Evolutionary conservation across 2,888 invertebrate genomes (phyloP).

Genomic region (Conomelus anceps): DNA sequence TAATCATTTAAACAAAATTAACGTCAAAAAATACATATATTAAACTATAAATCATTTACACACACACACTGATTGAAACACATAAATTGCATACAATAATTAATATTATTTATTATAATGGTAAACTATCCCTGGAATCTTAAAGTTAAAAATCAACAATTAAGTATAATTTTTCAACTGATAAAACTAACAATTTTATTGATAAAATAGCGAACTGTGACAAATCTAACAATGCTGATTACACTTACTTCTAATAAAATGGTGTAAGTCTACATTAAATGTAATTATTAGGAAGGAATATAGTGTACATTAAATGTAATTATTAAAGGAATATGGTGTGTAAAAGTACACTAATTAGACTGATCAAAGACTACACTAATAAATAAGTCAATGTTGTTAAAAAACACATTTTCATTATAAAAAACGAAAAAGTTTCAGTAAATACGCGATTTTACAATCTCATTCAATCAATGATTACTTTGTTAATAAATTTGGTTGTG

Average conservation of each 20-base stretch:
- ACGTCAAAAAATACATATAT: neutral
- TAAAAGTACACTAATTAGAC: too few relatives aligned
- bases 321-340: too few relatives aligned
- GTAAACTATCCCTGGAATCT: neutral
- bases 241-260: neutral
- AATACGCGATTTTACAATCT: too few relatives aligned
- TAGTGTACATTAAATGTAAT: neutral
- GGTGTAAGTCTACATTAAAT: neutral
- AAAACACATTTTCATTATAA: too few relatives aligned
- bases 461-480: too few relatives aligned
- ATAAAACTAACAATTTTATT: neutral
- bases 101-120: neutral
- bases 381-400: too few relatives aligned
- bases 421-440: too few relatives aligned
- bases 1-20: neutral
- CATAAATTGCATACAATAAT: neutral
- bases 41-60: neutral
- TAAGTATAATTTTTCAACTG: neutral
- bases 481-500: too few relatives aligned
- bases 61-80: neutral
- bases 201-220: neutral
- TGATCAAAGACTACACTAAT: too few relatives aligned
- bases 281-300: neutral
- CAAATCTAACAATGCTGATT: neutral
- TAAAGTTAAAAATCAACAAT: neutral